Base-by-base conservation (phyloP, 2,113 vertebrate species). In the Nerophis lumbriciformis region DNA sequence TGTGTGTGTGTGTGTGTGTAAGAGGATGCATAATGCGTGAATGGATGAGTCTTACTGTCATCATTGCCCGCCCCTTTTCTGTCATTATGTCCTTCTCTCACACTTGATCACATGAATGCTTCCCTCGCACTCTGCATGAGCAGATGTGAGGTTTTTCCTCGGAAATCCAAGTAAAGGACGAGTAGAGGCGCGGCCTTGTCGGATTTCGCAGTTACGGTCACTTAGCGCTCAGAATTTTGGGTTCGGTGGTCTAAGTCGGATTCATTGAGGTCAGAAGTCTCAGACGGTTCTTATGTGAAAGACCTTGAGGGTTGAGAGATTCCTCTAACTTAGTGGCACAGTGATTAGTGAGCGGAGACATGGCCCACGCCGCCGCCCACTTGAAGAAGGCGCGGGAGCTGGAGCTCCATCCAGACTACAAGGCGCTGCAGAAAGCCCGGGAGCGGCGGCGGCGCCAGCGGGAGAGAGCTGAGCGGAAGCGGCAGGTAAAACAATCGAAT, bases 351-450 rank as follows among this genome's bases (percentile, higher is more conserved):
- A 15, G 65, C 51, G 63, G 13, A 47, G 53, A 44, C 69, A 98
- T 98, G 95, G 95, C 95, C 77, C 95, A 98, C 0, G 95, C 94
- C 8, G 95, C 95, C 0, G 94, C 95, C 76, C 96, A 95, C 72
- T 92, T 98, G 85, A 98, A 98, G 91, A 98, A 97, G 90, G 93
- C 94, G 77, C 91, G 94, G 12, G 94, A 98, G 75, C 88, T 94
- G 13, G 95, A 98, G 68, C 84, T 91, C 35, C 77, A 79, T 15
- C 63, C 77, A 7, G 88, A 91, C 53, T 85, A 88, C 55, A 76
- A 60, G 6, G 93, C 94, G 62, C 66, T 90, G 1, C 81, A 83
- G 61, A 93, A 92, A 74, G 94, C 94, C 77, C 92, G 90, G 69
- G 95, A 97, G 75, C 93, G 87, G 59, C 93, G 94, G 75, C 91